Evolutionary conservation across 1,140 invertebrate species (phyloP).

Genomic region (Zaprionus vittiger): DNA sequence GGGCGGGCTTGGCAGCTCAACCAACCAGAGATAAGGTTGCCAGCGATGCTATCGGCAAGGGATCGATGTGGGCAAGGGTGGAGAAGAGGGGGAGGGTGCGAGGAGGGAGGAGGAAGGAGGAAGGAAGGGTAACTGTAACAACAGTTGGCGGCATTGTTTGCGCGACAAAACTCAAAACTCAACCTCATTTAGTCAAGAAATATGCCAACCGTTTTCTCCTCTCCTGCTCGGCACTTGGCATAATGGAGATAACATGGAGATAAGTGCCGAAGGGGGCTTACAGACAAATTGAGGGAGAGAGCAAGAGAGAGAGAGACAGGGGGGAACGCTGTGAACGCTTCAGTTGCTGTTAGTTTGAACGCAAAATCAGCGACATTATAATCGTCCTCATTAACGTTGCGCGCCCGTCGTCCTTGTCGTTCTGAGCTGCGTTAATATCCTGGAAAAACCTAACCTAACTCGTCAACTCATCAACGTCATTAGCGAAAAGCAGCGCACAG

Average conservation of each 20-base stretch:
- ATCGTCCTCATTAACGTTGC: slow-evolving; percentile 78
- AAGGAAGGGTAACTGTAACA: slow-evolving; percentile 2
- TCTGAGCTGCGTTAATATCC: slow-evolving; percentile 70
- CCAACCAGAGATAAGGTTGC: slow-evolving; percentile 15
- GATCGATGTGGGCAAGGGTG: not conserved
- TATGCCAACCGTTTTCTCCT: slow-evolving; percentile 62
- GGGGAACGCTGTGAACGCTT: slow-evolving; percentile 20
- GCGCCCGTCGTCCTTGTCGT: slow-evolving; percentile 26
- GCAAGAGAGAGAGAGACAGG: not conserved
- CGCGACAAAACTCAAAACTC: slow-evolving; percentile 68
- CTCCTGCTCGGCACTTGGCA: slow-evolving; percentile 62
- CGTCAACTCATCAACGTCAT: slow-evolving; percentile 82
- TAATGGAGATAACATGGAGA: slow-evolving; percentile 57
- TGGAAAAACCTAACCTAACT: slow-evolving; percentile 80
- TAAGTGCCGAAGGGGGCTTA: not conserved
- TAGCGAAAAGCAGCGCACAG: slow-evolving; percentile 60
- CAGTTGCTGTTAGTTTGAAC: slow-evolving; percentile 78
- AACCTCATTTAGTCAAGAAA: slow-evolving; percentile 77
- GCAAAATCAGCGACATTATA: slow-evolving; percentile 82
- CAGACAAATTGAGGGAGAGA: not conserved
- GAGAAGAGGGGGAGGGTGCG: not conserved
- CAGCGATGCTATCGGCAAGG: not conserved
- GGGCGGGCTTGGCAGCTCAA: slow-evolving; percentile 36
- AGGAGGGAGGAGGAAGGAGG: too few relatives aligned
- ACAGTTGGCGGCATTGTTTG: slow-evolving; percentile 69